phyloP scores from a whole-genome alignment of 2,888 invertebrate genomes.

The Heliconius hortense region DNA sequence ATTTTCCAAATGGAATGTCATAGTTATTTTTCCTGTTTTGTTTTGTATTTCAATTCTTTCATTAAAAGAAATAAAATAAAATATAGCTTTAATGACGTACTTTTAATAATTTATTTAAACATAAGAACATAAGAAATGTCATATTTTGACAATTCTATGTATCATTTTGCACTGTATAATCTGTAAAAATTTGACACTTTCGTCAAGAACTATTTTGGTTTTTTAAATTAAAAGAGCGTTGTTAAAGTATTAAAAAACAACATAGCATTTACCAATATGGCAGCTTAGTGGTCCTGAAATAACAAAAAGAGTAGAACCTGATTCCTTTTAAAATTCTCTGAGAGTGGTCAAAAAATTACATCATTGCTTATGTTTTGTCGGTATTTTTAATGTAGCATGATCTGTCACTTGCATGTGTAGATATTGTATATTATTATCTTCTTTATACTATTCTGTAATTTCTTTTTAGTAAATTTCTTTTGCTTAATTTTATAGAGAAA shows the following conservation, averaged over 20 bases:
- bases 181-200: conserved; percentile 15
- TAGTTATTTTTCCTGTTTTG: conserved; percentile 38
- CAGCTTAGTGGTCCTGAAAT: conserved; percentile 67
- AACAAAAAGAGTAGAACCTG: conserved; percentile 55
- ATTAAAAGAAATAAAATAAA: conserved; percentile 52
- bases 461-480: neutral
- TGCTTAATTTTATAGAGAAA: conserved; percentile 2
- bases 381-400: conserved; percentile 33
- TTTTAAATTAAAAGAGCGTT: conserved; percentile 69
- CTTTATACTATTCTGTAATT: neutral
- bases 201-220: conserved; percentile 16
- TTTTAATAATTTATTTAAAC: conserved; percentile 57
- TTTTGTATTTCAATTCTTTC: conserved; percentile 48
- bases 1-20: conserved; percentile 39
- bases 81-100: conserved; percentile 64
- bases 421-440: conserved; percentile 5
- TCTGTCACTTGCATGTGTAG: conserved; percentile 28
- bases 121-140: neutral
- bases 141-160: neutral
- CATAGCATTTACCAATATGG: conserved; percentile 81
- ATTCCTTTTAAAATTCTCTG: conserved; percentile 50
- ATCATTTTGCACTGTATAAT: neutral
- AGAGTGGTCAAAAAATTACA: conserved; percentile 47
- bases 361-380: conserved; percentile 40
- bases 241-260: conserved; percentile 61